Evolutionary conservation across 2,888 invertebrate species (phyloP), one percentile per base, ranked within the genome.

Genomic region (Flabesymbios commensalis): DNA sequence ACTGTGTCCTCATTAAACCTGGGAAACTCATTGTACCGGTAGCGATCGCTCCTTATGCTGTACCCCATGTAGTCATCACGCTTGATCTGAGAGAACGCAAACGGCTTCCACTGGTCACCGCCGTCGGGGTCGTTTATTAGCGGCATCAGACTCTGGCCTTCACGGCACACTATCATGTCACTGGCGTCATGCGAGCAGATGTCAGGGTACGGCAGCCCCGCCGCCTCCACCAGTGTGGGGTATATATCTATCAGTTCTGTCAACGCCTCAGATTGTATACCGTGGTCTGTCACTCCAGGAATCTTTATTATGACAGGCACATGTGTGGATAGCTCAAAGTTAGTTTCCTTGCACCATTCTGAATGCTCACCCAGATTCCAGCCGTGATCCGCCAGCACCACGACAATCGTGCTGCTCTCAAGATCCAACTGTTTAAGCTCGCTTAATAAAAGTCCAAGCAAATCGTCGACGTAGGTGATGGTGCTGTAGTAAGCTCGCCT

Each of bases 311-410:
- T 57, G 32, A 65, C 32, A 2, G 65, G 65, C 14, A 54, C 59
- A 47, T 63, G 65, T 4, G 49, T 36, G 14, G 59, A 43, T 5
- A 57, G 51, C 32, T 65, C 63, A 28, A 65, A 63, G 43, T 63
- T 63, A 7, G 54, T 63, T 14, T 56, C 55, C 42, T 65, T 65
- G 22, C 53, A 47, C 64, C 64, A 64, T 22, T 57, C 61, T 22
- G 60, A 60, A 48, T 64, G 57, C 36, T 64, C 64, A 10, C 64
- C 55, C 7, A 72, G 65, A 22, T 65, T 57, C 17, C 33, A 71
- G 7, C 72, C 73, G 42, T 73, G 73, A 41, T 73, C 72, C 10
- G 71, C 69, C 1, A 64, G 3, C 28, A 73, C 68, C 2, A 67
- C 55, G 19, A 73, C 57, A 7, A 73, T 59, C 0, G 72, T 73